phyloP scores from a whole-genome alignment of 2,113 vertebrate species.

The Perca fluviatilis region DNA sequence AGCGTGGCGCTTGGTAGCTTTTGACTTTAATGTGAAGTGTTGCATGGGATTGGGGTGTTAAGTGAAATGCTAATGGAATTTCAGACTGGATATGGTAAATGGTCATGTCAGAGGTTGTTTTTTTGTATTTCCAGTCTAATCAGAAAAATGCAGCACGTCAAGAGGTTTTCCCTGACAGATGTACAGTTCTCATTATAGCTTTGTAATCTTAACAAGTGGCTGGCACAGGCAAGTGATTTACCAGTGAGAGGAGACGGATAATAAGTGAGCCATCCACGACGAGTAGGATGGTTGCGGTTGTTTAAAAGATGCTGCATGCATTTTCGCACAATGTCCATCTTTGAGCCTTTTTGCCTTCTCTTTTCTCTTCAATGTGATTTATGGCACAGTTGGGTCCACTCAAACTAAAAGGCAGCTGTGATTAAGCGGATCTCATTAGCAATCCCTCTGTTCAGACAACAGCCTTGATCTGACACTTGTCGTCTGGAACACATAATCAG shows the following conservation, averaged over 20 bases:
- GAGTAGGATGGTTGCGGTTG: not conserved
- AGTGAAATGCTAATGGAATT: not conserved
- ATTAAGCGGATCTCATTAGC: constrained; percentile 59
- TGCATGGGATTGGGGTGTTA: constrained; percentile 8
- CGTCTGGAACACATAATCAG: constrained; percentile 17
- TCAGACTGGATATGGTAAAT: not conserved
- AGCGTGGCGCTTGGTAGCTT: constrained; percentile 5
- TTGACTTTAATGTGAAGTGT: constrained; percentile 20
- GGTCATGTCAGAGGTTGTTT: not conserved
- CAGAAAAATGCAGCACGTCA: not conserved
- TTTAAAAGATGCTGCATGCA: not conserved
- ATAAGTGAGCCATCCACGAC: constrained; percentile 22
- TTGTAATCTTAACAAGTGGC: constrained; percentile 3
- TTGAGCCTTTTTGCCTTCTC: constrained; percentile 15
- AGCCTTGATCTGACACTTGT: constrained; percentile 8
- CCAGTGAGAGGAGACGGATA: constrained; percentile 17
- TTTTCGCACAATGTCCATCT: constrained; percentile 15
- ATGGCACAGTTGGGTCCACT: constrained; percentile 35
- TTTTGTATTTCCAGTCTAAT: not conserved
- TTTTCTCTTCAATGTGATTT: constrained; percentile 31
- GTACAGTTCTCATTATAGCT: not conserved
- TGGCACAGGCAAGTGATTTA: constrained; percentile 13
- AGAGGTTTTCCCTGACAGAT: constrained; percentile 14
- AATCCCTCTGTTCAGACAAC: constrained; percentile 23
- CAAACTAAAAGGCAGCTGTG: constrained; percentile 44